Conservation (phyloP, 2,888 invertebrate genomes). For the Drosophila flavopinicola region DNA sequence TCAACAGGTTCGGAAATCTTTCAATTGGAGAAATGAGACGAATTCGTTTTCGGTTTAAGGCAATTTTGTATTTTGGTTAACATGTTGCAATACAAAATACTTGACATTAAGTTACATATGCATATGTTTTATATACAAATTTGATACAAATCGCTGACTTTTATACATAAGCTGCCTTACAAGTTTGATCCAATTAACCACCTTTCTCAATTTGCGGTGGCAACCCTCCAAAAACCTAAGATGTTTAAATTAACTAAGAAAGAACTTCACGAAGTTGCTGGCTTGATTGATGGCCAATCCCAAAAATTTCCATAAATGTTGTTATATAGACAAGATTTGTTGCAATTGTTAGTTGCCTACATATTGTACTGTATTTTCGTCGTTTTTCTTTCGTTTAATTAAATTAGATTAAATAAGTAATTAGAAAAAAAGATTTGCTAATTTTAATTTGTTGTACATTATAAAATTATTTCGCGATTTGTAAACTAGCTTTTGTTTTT, state of each 20-base stretch:
- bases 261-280: background rate
- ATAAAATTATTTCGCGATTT: constrained; percentile 61
- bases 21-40: constrained; percentile 9
- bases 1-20: background rate
- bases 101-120: constrained; percentile 51
- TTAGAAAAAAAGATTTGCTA: constrained; percentile 64
- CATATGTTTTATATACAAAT: constrained; percentile 48
- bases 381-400: constrained; percentile 84
- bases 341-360: constrained; percentile 36
- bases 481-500: constrained; percentile 47
- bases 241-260: constrained; percentile 12
- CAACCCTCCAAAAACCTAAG: background rate
- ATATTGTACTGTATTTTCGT: constrained; percentile 52
- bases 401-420: constrained; percentile 82
- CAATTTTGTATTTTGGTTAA: constrained; percentile 57
- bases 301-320: constrained; percentile 8
- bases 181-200: constrained; percentile 8
- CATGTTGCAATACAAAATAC: constrained; percentile 52
- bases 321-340: constrained; percentile 37
- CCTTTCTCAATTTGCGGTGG: background rate
- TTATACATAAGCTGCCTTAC: constrained; percentile 24
- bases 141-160: constrained; percentile 51
- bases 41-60: constrained; percentile 40
- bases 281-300: background rate
- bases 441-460: constrained; percentile 63